A percentile compares a stretch with the other conserved stretches of the same genome.
phyloP scores from a whole-genome alignment of 2,113 vertebrate species.

The Podilymbus podiceps region DNA sequence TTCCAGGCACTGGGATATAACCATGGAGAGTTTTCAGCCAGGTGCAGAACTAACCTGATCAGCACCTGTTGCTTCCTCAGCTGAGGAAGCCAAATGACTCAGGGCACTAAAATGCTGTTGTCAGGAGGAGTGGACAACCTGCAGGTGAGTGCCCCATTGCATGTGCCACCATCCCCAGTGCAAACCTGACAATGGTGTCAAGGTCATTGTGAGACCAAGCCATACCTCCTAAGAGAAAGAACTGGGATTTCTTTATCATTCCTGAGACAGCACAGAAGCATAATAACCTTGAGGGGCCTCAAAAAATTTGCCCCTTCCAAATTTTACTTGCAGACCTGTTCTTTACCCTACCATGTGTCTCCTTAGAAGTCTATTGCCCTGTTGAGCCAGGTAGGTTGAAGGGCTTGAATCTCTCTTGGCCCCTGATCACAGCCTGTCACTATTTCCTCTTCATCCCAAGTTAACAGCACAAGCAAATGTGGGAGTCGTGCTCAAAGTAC shows the following conservation, averaged over 20 bases:
- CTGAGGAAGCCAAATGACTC: background rate
- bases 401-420: background rate
- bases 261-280: background rate
- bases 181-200: background rate
- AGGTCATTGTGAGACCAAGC: background rate
- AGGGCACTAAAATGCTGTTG: background rate
- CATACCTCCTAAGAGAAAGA: background rate
- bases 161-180: background rate
- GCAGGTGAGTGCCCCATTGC: accelerated
- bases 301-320: background rate
- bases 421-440: accelerated
- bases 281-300: background rate
- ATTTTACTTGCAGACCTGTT: background rate
- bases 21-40: accelerated
- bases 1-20: background rate
- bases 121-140: background rate
- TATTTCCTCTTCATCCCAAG: background rate
- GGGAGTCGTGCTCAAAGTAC: background rate
- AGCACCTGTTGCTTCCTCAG: background rate
- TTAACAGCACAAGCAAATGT: background rate
- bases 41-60: background rate
- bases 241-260: background rate
- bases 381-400: background rate
- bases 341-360: accelerated
- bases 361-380: background rate